Percentiles rank a stretch among this genome's conserved stretches.
Conservation (phyloP, 2,113 vertebrate genomes). For the Pleuronectes platessa region DNA sequence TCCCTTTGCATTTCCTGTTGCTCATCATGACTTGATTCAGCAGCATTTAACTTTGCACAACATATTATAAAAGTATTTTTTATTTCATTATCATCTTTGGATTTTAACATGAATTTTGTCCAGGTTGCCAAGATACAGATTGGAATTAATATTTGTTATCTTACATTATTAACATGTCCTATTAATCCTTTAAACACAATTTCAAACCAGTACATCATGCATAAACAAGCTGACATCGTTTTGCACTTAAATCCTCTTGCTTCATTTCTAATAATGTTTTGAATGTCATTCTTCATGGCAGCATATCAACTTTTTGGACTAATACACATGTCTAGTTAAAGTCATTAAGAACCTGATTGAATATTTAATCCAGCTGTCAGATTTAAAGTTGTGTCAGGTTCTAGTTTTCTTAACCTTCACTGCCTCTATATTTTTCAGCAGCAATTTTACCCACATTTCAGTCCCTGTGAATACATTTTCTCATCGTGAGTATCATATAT, state of each 20-base stretch:
- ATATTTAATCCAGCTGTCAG: constrained; percentile 33
- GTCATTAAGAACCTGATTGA: constrained; percentile 27
- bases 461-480: constrained; percentile 71
- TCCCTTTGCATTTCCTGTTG: neutral
- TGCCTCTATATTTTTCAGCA: constrained; percentile 71
- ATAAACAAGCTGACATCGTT: neutral
- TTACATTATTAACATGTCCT: neutral
- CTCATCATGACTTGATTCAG: too few species aligned
- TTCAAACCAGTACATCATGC: neutral
- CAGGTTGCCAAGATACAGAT: neutral
- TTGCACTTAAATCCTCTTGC: neutral
- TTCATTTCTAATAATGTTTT: constrained; percentile 1
- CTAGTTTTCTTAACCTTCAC: constrained; percentile 71
- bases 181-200: neutral
- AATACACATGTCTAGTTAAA: neutral
- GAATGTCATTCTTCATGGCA: neutral
- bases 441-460: constrained; percentile 76
- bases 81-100: neutral
- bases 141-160: neutral
- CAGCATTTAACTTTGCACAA: neutral
- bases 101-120: neutral
- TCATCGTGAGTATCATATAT: constrained; percentile 75
- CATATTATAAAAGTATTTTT: neutral
- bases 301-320: too few species aligned
- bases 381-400: constrained; percentile 39